Percentiles rank a stretch among this genome's conserved stretches.
These are phyloP conservation scores for Microtus richardsoni DNA, from an alignment of 2,113 vertebrate genomes.

Conservation along the genomic window DNA sequence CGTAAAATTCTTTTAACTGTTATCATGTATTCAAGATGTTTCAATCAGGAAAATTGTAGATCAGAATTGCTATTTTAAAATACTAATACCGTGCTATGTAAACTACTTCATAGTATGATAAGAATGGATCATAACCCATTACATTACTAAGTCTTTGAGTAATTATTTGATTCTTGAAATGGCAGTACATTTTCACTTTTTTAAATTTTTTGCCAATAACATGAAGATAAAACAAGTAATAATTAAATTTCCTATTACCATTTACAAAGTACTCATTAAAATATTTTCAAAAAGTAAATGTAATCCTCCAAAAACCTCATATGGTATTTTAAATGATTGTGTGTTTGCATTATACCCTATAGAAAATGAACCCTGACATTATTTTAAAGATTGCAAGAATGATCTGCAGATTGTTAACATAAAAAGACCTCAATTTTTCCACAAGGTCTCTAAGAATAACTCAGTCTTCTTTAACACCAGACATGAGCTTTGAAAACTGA, in stretches of 20 bases:
- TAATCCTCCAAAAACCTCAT: neutral
- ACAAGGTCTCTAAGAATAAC: neutral
- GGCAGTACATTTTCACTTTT: neutral
- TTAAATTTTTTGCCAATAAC: neutral
- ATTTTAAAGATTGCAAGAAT: neutral
- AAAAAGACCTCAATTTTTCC: neutral
- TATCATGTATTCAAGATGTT: neutral
- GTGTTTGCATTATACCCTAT: neutral
- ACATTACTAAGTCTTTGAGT: neutral
- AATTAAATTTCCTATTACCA: neutral
- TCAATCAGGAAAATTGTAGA: neutral
- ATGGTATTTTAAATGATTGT: neutral
- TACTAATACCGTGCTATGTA: neutral
- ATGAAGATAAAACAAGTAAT: neutral
- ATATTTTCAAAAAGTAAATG: neutral
- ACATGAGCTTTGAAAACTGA: neutral
- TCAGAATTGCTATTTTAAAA: slow-evolving; percentile 1
- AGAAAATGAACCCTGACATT: neutral
- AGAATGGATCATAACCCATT: neutral
- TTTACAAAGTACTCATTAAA: neutral
- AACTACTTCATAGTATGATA: neutral
- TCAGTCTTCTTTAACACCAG: neutral
- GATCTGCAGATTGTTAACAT: neutral
- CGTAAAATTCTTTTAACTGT: neutral
- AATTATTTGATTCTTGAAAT: neutral